phyloP scores from a whole-genome alignment of 2,888 invertebrate genomes.

The Aporophyla lueneburgensis region DNA sequence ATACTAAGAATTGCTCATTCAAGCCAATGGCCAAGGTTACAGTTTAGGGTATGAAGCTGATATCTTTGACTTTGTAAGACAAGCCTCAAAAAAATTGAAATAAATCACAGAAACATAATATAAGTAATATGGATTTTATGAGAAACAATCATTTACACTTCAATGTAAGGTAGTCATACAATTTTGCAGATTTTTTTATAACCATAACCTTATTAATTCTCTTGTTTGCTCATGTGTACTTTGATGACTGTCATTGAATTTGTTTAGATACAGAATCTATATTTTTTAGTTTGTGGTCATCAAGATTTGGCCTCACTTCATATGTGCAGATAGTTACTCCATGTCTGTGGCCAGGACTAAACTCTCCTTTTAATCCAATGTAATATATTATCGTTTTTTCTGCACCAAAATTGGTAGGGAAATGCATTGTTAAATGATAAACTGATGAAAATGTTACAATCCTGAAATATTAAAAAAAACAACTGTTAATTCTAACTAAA shows the following conservation, averaged over 20 bases:
- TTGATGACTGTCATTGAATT: conserved; percentile 83
- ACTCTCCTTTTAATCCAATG: conserved; percentile 98
- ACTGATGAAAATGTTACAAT: conserved; percentile 98
- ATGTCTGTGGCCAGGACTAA: conserved; percentile 95
- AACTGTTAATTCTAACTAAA: not conserved
- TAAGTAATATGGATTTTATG: conserved; percentile 23
- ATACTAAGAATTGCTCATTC: not conserved
- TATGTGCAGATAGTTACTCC: conserved; percentile 98
- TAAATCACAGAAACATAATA: not conserved
- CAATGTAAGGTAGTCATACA: conserved; percentile 20
- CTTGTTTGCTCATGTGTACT: conserved; percentile 35
- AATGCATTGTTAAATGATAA: conserved; percentile 96
- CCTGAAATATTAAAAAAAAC: conserved; percentile 89
- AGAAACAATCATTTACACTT: conserved; percentile 42
- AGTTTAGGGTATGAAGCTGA: not conserved
- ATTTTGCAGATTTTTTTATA: conserved; percentile 8
- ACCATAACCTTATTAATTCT: conserved; percentile 4
- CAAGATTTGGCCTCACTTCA: conserved; percentile 95
- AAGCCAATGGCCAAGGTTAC: not conserved
- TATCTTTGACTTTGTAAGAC: not conserved
- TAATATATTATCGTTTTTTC: conserved; percentile 97
- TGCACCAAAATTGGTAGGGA: conserved; percentile 96
- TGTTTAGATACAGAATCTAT: conserved; percentile 91
- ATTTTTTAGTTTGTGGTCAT: conserved; percentile 95
- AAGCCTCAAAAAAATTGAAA: not conserved